Evolutionary conservation across 2,113 vertebrate genomes (phyloP).

Genomic region (Perognathus longimembris): DNA sequence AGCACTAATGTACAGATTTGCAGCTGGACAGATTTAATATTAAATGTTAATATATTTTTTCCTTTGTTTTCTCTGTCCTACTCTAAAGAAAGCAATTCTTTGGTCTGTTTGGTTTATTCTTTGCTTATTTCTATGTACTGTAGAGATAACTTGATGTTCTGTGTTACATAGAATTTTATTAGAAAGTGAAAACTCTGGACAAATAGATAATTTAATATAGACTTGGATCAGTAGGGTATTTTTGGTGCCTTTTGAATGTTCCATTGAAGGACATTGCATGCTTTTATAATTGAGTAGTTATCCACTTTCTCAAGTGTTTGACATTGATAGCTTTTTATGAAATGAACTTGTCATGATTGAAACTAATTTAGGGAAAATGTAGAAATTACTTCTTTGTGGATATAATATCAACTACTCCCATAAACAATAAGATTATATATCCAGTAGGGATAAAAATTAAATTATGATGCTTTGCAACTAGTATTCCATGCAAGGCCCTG

Average conservation of each 20-base stretch:
- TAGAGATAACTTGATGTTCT: slow-evolving; percentile 6
- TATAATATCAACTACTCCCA: neutral
- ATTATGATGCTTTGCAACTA: slow-evolving; percentile 5
- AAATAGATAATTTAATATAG: neutral
- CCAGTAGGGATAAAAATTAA: slow-evolving; percentile 50
- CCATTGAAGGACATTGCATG: neutral
- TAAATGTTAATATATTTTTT: neutral
- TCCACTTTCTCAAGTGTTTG: neutral
- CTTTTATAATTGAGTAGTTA: neutral
- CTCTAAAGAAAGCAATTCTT: neutral
- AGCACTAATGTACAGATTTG: neutral
- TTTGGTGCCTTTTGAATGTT: neutral
- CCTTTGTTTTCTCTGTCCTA: neutral
- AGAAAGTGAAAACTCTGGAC: neutral
- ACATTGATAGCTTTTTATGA: neutral
- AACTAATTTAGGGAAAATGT: neutral
- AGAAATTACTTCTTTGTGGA: slow-evolving; percentile 42
- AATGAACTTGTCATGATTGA: neutral
- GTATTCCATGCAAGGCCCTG: neutral
- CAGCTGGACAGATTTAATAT: neutral
- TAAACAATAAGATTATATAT: slow-evolving; percentile 52
- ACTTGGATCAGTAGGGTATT: neutral
- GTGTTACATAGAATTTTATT: neutral
- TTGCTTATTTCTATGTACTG: neutral
- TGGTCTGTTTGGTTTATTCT: no score